These are phyloP conservation scores for Lagenorhynchus albirostris DNA, from an alignment of 2,113 vertebrate species.

Conservation along the genomic window DNA sequence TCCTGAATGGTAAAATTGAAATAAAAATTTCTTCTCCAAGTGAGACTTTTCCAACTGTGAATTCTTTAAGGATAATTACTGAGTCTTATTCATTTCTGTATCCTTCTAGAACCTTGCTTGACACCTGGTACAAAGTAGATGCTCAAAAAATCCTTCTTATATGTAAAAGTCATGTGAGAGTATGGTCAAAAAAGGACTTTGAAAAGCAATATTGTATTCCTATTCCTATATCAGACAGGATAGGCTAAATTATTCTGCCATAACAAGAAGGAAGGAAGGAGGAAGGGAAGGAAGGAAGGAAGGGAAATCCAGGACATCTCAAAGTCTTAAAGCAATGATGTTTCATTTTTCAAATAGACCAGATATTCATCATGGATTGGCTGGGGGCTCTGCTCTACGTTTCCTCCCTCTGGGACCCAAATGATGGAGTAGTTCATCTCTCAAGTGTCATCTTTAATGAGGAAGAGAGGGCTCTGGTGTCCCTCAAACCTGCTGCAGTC, in stretches of 20 bases:
- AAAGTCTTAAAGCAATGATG: background rate
- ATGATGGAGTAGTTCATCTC: background rate
- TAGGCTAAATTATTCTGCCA: background rate
- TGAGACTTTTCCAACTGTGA: background rate
- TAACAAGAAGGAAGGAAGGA: background rate
- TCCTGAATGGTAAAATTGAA: background rate
- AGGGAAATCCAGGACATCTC: background rate
- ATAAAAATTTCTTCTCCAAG: background rate
- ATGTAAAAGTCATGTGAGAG: background rate
- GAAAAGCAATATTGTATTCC: background rate
- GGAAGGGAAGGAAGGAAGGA: too few species aligned
- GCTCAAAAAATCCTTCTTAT: background rate
- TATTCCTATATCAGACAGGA: background rate
- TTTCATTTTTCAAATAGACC: background rate
- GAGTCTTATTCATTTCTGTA: background rate
- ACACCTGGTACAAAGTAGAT: background rate
- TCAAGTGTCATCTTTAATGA: background rate
- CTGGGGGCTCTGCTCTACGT: fast-evolving
- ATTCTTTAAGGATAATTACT: background rate
- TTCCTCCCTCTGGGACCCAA: background rate
- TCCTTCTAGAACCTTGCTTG: background rate
- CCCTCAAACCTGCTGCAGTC: background rate
- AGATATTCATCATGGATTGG: background rate
- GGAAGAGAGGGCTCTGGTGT: background rate
- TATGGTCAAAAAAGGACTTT: background rate